These are phyloP conservation scores for Catalaphyllia jardinei DNA, from an alignment of 64 coral and sea anemone species.

Conservation along the genomic window DNA sequence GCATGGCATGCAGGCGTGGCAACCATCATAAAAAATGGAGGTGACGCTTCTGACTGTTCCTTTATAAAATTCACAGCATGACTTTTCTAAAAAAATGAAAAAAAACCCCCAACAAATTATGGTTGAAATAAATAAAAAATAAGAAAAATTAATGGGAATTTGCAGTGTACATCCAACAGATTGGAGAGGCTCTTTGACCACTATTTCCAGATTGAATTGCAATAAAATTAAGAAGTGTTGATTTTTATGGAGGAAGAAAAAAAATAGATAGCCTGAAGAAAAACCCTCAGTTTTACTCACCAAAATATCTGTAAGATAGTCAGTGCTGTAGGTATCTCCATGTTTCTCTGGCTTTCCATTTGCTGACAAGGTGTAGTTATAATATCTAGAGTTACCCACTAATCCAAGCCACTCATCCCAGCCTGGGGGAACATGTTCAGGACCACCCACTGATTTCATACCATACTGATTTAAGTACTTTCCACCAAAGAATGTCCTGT, in stretches of 20 bases:
- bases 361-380: slow-evolving; percentile 79
- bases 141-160: no score
- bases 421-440: slow-evolving; percentile 85
- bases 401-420: slow-evolving; percentile 89
- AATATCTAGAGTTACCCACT: slow-evolving; percentile 92
- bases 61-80: slow-evolving; percentile 64
- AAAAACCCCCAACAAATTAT: background rate
- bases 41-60: slow-evolving; percentile 26
- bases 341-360: slow-evolving; percentile 87
- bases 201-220: no score
- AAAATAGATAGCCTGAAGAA: no score
- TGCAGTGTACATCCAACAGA: no score
- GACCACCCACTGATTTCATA: slow-evolving; percentile 41
- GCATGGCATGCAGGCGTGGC: slow-evolving; percentile 82
- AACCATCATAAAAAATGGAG: slow-evolving; percentile 88
- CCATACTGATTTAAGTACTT: slow-evolving; percentile 91
- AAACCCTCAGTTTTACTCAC: slow-evolving; percentile 36
- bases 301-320: slow-evolving; percentile 83
- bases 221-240: background rate
- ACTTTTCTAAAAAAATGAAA: slow-evolving; percentile 30
- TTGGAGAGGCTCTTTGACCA: no score
- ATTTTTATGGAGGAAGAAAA: background rate
- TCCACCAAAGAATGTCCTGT: slow-evolving; percentile 77
- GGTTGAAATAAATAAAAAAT: no score
- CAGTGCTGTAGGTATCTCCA: slow-evolving; percentile 48